Base-by-base conservation (phyloP, 2,797 vertebrate genomes). In the Eulemur albifrons region DNA sequence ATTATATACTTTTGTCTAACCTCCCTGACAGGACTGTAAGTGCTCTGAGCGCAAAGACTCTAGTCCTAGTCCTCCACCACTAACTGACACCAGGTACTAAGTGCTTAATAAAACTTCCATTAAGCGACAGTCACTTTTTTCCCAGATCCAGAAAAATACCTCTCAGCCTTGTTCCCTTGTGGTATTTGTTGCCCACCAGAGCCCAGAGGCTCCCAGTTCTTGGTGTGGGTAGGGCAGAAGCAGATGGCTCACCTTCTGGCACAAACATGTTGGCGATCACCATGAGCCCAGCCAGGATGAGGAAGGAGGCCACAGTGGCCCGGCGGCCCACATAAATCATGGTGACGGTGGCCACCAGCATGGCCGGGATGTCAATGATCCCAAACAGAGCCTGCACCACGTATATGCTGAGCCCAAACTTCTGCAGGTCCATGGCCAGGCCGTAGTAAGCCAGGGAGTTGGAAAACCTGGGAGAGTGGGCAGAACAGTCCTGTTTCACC, bases 321-420 rank as follows among this genome's bases (percentile, higher is more conserved):
- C 99, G 98, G 32, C 99, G 98, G 43, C 99, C 99, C 2, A 99
- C 72, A 1, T 97, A 97, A 40, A 98, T 99, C 99, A 99, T 99
- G 4, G 95, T 80, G 80, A 99, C 50, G 0, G 98, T 99, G 15
- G 99, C 76, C 0, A 99, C 13, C 4, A 99, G 69, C 98, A 99
- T 99, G 84, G 99, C 99, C 0, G 99, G 99, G 95, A 99, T 98
- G 97, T 99, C 99, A 4, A 99, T 99, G 0, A 98, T 98, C 21
- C 99, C 99, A 1, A 99, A 99, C 88, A 99, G 99, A 32, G 99
- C 98, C 97, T 99, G 99, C 5, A 99, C 99, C 92, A 99, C 94
- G 97, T 99, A 99, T 88, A 99, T 97, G 97, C 99, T 98, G 96
- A 99, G 98, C 0, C 99, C 99, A 82, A 99, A 99, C 96, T 99